Conservation (phyloP, 2,113 vertebrate species). For the Dasyurus viverrinus region DNA sequence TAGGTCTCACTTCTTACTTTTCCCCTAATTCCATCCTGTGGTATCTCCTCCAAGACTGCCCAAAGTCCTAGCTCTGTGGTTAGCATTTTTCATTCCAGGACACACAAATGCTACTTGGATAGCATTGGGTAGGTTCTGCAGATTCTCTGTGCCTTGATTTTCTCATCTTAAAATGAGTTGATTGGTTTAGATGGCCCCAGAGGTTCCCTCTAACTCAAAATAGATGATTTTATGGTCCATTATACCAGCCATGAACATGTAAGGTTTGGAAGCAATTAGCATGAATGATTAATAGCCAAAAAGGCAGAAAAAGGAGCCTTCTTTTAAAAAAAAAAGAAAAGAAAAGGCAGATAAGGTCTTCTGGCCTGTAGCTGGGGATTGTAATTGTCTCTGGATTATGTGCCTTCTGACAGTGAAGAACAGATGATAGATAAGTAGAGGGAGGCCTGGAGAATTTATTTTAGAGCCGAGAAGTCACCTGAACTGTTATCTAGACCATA, state of each 20-base stretch:
- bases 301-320: neutral
- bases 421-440: neutral
- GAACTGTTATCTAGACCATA: neutral
- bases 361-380: neutral
- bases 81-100: neutral
- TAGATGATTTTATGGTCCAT: neutral
- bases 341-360: neutral
- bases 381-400: neutral
- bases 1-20: neutral
- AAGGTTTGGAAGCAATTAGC: neutral
- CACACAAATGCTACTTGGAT: neutral
- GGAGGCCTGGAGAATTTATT: neutral
- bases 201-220: neutral
- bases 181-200: neutral
- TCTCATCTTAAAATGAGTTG: neutral
- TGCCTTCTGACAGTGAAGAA: neutral
- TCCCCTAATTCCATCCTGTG: too few species aligned
- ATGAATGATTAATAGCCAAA: neutral
- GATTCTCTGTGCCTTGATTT: neutral
- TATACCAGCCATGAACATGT: neutral
- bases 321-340: too few species aligned
- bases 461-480: neutral
- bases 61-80: neutral
- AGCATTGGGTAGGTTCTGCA: neutral
- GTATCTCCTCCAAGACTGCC: neutral